Conservation (phyloP, 2,888 invertebrate species). For the Oxystoma pomonae region DNA sequence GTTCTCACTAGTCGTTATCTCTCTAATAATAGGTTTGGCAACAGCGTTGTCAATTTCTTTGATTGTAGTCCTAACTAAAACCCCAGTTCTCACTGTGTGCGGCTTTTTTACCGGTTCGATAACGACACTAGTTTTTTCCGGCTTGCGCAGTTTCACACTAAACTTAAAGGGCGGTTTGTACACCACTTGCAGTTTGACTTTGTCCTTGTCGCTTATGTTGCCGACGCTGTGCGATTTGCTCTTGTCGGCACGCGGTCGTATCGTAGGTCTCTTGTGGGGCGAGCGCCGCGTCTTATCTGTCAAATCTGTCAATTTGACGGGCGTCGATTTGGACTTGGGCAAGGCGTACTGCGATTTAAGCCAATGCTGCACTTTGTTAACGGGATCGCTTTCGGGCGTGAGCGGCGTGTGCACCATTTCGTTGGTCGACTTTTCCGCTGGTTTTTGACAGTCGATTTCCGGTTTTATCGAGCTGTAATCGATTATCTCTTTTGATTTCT, state of each 20-base stretch:
- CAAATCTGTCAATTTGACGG: slow-evolving; percentile 58
- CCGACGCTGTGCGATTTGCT: slow-evolving; percentile 64
- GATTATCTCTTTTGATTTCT: slow-evolving; percentile 69
- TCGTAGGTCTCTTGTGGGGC: slow-evolving; percentile 49
- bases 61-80: slow-evolving; percentile 47
- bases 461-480: slow-evolving; percentile 71
- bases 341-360: slow-evolving; percentile 68
- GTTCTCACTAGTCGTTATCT: slow-evolving; percentile 6
- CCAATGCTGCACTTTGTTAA: slow-evolving; percentile 85
- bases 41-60: slow-evolving; percentile 9
- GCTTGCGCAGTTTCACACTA: slow-evolving; percentile 72
- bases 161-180: slow-evolving; percentile 87
- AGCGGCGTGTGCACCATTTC: slow-evolving; percentile 11
- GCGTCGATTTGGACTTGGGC: slow-evolving; percentile 82
- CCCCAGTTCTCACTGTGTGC: slow-evolving; percentile 46
- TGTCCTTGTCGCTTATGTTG: slow-evolving; percentile 58
- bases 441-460: slow-evolving; percentile 54
- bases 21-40: neutral
- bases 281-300: slow-evolving; percentile 55
- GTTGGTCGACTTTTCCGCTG: slow-evolving; percentile 29
- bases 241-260: slow-evolving; percentile 51
- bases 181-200: slow-evolving; percentile 77
- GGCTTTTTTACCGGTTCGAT: slow-evolving; percentile 53
- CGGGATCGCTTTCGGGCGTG: slow-evolving; percentile 49
- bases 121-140: slow-evolving; percentile 62